phyloP scores from a whole-genome alignment of 1,140 invertebrate genomes.

The Trichonephila clavata region DNA sequence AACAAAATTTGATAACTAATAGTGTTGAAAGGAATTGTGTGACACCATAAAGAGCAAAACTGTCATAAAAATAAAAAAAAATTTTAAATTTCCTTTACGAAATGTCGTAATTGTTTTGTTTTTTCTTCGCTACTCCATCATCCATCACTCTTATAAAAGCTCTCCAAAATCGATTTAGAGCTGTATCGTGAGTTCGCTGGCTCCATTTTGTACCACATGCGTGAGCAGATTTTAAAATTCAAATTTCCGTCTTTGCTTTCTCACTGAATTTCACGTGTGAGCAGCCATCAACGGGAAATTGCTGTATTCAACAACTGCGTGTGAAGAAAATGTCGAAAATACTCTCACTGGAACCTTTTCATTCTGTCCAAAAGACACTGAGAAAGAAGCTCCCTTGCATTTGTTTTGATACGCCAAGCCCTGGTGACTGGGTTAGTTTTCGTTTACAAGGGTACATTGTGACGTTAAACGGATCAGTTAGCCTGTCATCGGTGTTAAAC shows the following conservation, averaged over 20 bases:
- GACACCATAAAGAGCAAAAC: no score
- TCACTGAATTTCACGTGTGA: slow-evolving; percentile 58
- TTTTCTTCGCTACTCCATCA: background rate
- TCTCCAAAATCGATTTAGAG: background rate
- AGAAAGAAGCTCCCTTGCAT: slow-evolving; percentile 35
- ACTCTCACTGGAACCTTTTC: background rate
- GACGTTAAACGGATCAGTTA: slow-evolving; percentile 39
- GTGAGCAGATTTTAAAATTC: slow-evolving; percentile 51
- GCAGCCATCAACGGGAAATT: slow-evolving; percentile 58
- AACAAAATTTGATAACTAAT: no score
- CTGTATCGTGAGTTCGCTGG: background rate
- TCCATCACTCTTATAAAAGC: background rate
- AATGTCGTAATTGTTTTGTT: no score
- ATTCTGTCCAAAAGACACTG: background rate
- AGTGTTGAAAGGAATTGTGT: no score
- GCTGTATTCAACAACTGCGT: slow-evolving; percentile 6
- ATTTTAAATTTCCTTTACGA: no score
- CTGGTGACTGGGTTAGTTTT: background rate
- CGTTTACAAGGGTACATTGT: background rate
- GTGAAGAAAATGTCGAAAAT: slow-evolving; percentile 39
- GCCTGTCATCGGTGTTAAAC: slow-evolving; percentile 11
- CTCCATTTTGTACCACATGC: background rate
- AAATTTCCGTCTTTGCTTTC: slow-evolving; percentile 13
- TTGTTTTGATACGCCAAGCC: background rate
- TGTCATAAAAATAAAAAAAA: no score